Evolutionary conservation across 1,140 invertebrate species (phyloP), one percentile per base, ranked within the genome.

Genomic region (Andricus grossulariae): DNA sequence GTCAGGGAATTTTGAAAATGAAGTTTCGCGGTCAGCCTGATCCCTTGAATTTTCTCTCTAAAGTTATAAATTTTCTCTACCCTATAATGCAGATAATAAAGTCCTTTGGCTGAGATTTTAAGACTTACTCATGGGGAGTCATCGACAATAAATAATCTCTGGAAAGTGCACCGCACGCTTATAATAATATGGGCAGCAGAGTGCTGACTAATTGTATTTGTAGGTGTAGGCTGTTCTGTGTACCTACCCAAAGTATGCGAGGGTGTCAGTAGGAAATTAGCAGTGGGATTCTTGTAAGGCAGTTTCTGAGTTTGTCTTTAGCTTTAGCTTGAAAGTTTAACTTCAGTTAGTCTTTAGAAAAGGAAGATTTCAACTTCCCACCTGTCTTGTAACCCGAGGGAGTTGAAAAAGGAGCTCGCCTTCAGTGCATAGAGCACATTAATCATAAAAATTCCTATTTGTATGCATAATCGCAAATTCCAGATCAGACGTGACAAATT

Each of bases 221-320:
- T 80, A 77, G 78, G 81, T 57, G 78, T 80, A 77, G 78, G 81
- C 80, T 76, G 66, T 81, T 81, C 76, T 80, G 5, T 74, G 75
- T 82, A 79, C 73, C 0, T 10, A 55, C 73, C 66, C 25, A 74
- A 45, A 73, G 75, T 73, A 57, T 66, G 80, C 74, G 78, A 76
- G 79, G 78, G 80, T 78, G 78, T 82, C 74, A 76, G 77, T 74
- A 74, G 71, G 75, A 79, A 66, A 66, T 66, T 66, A 32, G 39
- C 15, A 39, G 25, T 66, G 32, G 57, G 57, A 66, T 66, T 66
- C 60, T 66, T 66, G 25, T 32, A 39, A 45, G 60, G 15, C 7
- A 66, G 1, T 15, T 66, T 45, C 13, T 60, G 57, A 39, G 8
- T 39, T 39, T 10, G 39, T 39, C 39, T 39, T 39, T 39, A 10